These are phyloP conservation scores for Colinus virginianus DNA, from an alignment of 2,113 vertebrate genomes.

Conservation along the genomic window DNA sequence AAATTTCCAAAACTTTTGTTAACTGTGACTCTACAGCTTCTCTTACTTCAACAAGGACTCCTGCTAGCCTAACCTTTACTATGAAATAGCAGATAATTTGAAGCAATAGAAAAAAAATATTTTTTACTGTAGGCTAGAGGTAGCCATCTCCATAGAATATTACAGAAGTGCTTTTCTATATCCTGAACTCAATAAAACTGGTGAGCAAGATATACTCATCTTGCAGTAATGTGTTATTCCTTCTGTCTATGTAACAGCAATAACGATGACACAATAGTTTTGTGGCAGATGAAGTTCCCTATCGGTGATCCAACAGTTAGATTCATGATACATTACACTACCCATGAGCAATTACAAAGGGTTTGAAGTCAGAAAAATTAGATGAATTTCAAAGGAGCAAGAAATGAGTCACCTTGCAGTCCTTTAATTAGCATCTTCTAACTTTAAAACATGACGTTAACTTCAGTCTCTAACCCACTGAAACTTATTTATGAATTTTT, in stretches of 20 bases:
- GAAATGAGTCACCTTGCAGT: background rate
- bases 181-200: background rate
- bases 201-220: background rate
- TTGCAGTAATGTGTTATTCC: background rate
- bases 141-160: background rate
- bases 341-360: background rate
- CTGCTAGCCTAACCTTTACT: background rate
- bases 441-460: background rate
- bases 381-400: background rate
- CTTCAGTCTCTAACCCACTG: background rate
- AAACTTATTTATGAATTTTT: background rate
- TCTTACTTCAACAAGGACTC: background rate
- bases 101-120: background rate
- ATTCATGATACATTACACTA: background rate
- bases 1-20: background rate
- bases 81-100: background rate
- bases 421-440: background rate
- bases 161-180: background rate
- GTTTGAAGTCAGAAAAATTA: constrained; percentile 3
- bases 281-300: background rate
- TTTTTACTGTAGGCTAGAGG: background rate
- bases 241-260: background rate
- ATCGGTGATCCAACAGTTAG: background rate
- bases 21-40: background rate
- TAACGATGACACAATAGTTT: background rate